These are phyloP conservation scores for Brachionus rotundiformis DNA, from an alignment of 1,140 invertebrate species.

Conservation along the genomic window DNA sequence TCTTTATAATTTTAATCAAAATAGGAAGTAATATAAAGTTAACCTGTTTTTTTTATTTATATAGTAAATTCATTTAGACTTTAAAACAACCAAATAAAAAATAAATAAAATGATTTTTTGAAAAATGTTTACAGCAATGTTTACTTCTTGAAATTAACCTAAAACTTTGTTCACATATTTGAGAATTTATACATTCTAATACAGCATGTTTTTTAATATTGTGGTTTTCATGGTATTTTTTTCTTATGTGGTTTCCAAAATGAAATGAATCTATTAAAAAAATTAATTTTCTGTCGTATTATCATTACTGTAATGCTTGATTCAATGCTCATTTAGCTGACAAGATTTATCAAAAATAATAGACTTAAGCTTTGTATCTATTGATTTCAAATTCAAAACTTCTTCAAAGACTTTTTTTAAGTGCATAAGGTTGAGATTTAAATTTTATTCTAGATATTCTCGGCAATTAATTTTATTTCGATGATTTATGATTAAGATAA, in stretches of 20 bases:
- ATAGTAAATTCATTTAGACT: neutral
- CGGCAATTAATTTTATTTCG: too few species aligned
- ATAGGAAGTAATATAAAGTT: neutral
- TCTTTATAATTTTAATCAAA: neutral
- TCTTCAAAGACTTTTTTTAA: too few species aligned
- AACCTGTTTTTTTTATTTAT: neutral
- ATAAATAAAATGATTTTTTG: constrained; percentile 27
- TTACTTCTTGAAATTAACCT: neutral
- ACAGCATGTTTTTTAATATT: neutral
- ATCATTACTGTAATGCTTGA: neutral
- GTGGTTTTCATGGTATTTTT: neutral
- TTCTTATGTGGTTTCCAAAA: neutral
- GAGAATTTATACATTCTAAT: neutral
- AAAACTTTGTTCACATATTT: neutral
- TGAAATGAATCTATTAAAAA: neutral
- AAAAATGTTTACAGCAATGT: neutral
- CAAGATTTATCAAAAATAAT: neutral
- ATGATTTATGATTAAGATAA: too few species aligned
- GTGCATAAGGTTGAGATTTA: too few species aligned
- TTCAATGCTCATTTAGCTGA: neutral
- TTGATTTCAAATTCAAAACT: too few species aligned
- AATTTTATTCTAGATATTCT: too few species aligned
- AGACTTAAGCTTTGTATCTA: too few species aligned
- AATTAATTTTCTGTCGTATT: neutral
- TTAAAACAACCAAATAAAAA: neutral